phyloP scores from a whole-genome alignment of 64 coral and sea anemone species.

The Astreopora myriophthalma region DNA sequence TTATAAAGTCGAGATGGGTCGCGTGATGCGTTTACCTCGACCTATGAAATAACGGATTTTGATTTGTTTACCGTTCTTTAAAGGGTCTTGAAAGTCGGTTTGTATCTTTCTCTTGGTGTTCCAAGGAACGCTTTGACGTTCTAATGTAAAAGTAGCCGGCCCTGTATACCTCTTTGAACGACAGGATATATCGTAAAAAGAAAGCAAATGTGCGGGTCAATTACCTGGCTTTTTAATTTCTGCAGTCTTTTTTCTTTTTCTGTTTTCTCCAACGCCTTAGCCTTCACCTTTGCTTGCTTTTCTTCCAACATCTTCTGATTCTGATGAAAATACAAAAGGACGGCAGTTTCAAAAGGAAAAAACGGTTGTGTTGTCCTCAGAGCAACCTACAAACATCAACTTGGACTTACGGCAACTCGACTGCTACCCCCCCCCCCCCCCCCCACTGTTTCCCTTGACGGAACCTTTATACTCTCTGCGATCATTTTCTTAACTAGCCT shows the following conservation, averaged over 20 bases:
- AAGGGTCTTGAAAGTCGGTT: background rate
- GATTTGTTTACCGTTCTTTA: background rate
- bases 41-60: constrained; percentile 34
- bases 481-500: too few species aligned
- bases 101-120: background rate
- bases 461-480: background rate
- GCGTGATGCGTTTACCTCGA: constrained; percentile 85
- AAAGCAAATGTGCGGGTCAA: background rate
- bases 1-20: constrained; percentile 94
- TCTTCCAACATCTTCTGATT: constrained; percentile 77
- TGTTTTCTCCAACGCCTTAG: constrained; percentile 67
- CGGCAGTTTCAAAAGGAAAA: background rate
- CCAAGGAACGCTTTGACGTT: background rate
- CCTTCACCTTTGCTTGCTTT: constrained; percentile 70
- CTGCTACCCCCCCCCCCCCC: too few species aligned
- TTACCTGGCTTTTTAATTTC: constrained; percentile 94
- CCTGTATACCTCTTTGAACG: too few species aligned
- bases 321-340: constrained; percentile 7
- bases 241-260: constrained; percentile 93
- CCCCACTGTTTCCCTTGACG: background rate
- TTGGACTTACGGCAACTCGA: too few species aligned
- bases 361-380: background rate
- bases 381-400: too few species aligned
- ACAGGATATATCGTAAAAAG: background rate
- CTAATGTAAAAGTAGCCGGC: too few species aligned